Conservation (phyloP, 1,140 invertebrate species). For the Pogonognathellus flavescens region DNA sequence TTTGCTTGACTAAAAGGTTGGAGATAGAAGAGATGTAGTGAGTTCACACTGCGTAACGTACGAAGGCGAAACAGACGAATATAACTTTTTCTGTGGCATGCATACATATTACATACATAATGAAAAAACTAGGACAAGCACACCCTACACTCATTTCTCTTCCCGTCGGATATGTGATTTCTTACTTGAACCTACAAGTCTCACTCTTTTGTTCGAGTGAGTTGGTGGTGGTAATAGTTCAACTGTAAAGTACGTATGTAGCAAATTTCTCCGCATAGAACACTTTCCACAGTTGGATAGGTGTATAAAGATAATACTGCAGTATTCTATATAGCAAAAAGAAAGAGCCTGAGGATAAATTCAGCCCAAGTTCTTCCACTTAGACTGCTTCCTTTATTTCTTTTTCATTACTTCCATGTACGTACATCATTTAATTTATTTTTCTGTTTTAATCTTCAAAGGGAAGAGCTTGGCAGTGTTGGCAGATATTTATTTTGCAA, state of each 20-base stretch:
- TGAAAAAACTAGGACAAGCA: conserved; percentile 1
- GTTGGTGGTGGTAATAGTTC: neutral
- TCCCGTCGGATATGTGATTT: neutral
- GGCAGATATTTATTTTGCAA: conserved; percentile 23
- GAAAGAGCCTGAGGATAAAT: conserved; percentile 26
- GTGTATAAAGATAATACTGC: too few relatives aligned
- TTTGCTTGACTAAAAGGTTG: too few relatives aligned
- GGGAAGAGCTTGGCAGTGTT: conserved; percentile 7
- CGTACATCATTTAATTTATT: conserved; percentile 46
- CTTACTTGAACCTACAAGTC: neutral
- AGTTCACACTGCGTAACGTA: too few relatives aligned
- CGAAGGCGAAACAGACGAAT: too few relatives aligned
- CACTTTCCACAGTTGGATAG: neutral
- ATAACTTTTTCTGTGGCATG: neutral
- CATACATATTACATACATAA: conserved; percentile 3
- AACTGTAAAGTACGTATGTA: conserved; percentile 10
- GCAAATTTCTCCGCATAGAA: conserved; percentile 3
- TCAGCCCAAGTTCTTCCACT: conserved; percentile 34
- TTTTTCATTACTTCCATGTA: conserved; percentile 24
- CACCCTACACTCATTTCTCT: neutral
- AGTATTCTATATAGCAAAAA: neutral
- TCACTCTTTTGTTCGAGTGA: neutral
- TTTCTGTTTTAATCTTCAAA: conserved; percentile 48
- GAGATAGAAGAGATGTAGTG: too few relatives aligned
- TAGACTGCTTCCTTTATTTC: conserved; percentile 35